Evolutionary conservation across 2,888 invertebrate genomes (phyloP).

Genomic region (Ellobium chinense): DNA sequence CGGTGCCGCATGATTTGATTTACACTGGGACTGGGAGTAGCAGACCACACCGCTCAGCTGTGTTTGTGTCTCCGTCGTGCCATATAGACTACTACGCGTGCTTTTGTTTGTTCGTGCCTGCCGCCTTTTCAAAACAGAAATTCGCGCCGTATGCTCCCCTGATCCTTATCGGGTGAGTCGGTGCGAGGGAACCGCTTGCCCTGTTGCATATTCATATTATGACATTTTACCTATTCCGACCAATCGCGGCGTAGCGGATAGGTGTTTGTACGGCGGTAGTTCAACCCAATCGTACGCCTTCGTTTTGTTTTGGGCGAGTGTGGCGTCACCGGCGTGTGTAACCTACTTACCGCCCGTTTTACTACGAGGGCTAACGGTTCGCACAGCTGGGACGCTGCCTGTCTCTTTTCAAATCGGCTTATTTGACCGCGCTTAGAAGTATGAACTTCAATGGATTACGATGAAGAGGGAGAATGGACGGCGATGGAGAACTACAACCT

Average conservation of each 20-base stretch:
- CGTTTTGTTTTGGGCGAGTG: slow-evolving; percentile 28
- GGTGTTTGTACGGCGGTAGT: background rate
- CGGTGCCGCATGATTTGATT: no score
- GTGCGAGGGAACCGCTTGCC: slow-evolving; percentile 44
- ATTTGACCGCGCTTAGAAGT: slow-evolving; percentile 48
- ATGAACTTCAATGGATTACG: slow-evolving; percentile 49
- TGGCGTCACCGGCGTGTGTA: slow-evolving; percentile 40
- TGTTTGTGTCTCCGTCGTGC: no score
- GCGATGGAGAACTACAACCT: slow-evolving; percentile 36
- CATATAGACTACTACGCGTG: no score
- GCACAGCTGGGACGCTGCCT: slow-evolving; percentile 39
- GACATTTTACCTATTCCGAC: slow-evolving; percentile 12
- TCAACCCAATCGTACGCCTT: slow-evolving; percentile 24
- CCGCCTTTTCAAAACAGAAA: background rate
- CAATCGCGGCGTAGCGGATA: slow-evolving; percentile 17
- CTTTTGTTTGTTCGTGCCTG: no score
- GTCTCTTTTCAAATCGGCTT: slow-evolving; percentile 32
- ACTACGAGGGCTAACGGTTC: slow-evolving; percentile 45
- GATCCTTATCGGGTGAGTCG: slow-evolving; percentile 29
- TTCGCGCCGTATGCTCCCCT: background rate
- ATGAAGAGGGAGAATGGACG: slow-evolving; percentile 44
- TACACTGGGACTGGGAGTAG: no score
- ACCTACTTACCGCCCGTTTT: slow-evolving; percentile 40
- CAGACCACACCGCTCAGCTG: no score
- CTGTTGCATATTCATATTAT: slow-evolving; percentile 45